Base-by-base conservation (phyloP, 1,140 invertebrate species). In the Drosophila repletoides region DNA sequence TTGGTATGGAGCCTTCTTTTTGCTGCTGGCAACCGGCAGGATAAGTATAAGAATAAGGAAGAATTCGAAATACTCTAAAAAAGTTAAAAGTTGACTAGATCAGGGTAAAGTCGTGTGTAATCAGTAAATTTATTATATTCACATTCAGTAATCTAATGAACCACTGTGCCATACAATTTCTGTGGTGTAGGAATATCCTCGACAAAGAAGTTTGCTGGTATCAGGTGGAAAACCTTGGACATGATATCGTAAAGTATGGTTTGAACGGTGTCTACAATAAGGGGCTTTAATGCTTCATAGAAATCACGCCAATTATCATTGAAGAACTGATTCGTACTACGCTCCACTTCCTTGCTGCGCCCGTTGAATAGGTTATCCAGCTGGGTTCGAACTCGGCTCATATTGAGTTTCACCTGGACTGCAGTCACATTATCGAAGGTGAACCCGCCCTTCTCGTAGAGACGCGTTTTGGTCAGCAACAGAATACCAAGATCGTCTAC, bases 251-350 rank as follows among this genome's bases (percentile, higher is more conserved):
- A 76, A 63, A 94, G 90, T 52, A 94, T 93, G 41, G 92, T 92
- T 88, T 93, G 92, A 10, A 94, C 93, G 5, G 93, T 94, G 79
- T 92, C 92, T 15, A 91, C 90, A 66, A 94, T 91, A 52, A 94
- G 92, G 6, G 93, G 93, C 68, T 92, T 90, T 4, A 94, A 77
- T 22, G 93, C 93, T 77, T 94, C 93, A 6, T 93, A 92, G 3
- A 94, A 92, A 33, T 93, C 92, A 1, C 91, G 90, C 94, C 94
- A 94, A 74, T 94, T 94, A 2, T 92, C 92, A 77, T 94, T 94
- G 45, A 94, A 91, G 80, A 94, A 94, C n/a, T 92, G 90, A 69
- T 94, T 94, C 2, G 93, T 94, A 48, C 92, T 93, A 26, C 93
- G 92, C 90, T 94, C 93, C 90, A 90, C 63, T 51, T 88, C 81